Evolutionary conservation across 2,113 vertebrate genomes (phyloP), one percentile per base, ranked within the genome.

Genomic region (Donacobius atricapilla): DNA sequence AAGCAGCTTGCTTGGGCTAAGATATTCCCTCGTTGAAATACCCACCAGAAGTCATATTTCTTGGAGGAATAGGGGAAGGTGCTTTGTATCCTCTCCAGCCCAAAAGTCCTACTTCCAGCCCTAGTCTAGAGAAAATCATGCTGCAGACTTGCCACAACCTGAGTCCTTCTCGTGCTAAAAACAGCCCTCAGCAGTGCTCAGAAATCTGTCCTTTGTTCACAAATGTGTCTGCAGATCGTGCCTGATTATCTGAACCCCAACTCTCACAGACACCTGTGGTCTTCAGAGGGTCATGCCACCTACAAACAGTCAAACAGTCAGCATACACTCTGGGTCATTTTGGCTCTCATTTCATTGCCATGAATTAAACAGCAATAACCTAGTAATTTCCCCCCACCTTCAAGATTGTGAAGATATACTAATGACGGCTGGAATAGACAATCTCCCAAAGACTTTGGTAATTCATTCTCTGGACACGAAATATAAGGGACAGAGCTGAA

Each of bases 21-120:
- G 56, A 35, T 14, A 22, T 44, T 50, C 7, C 15, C 24, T 28
- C 0, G 0, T 2, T 73, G 58, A 87, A 83, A 83, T 19, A 40
- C 20, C 22, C 25, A 89, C 14, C 4, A 42, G 58, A 70, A 83
- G 11, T 15, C 4, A 2, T 58, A 28, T 42, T 91, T 51, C 23
- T 44, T 73, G 27, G 25, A 68, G 23, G 28, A 56, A 13, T 2
- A 2, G 8, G 4, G 13, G 15, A 64, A 63, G 31, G 77, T 56
- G 14, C 24, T 86, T 76, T 83, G 31, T 15, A 68, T 30, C 17
- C 48, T 92, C 58, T 69, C 63, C 58, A 90, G 44, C 27, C 25
- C 5, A 0, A 6, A 66, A 56, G 8, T 47, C 15, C 16, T 66
- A 12, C 20, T 89, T 57, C 19, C 72, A 86, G 39, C 12, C 12